Conservation (phyloP, 2,888 invertebrate species). For the Nesidiocoris tenuis region DNA sequence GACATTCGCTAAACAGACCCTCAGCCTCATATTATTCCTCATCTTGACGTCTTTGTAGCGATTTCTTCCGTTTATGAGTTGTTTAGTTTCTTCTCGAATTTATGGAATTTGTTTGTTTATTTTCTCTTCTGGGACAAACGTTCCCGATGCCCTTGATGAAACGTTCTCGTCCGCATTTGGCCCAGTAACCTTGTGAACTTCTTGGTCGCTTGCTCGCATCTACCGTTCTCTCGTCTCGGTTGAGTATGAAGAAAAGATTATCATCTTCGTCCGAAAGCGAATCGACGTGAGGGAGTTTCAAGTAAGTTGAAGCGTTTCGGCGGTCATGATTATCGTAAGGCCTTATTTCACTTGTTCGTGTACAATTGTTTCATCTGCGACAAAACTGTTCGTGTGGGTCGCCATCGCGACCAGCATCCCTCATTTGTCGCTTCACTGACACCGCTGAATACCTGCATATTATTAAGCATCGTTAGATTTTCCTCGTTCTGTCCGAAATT, state of each 20-base stretch:
- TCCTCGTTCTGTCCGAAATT: too few species aligned
- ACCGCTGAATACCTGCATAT: too few species aligned
- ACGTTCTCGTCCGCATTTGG: background rate
- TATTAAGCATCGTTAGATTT: too few species aligned
- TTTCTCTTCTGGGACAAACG: background rate
- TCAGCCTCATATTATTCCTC: background rate
- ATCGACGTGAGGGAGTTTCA: background rate
- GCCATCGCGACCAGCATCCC: too few species aligned
- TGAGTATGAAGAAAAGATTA: background rate
- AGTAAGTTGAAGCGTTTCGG: background rate
- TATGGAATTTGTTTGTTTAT: background rate
- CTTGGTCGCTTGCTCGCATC: too few species aligned
- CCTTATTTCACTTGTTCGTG: too few species aligned
- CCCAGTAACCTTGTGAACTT: background rate
- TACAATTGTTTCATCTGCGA: too few species aligned
- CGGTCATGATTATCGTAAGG: too few species aligned
- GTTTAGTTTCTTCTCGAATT: too few species aligned
- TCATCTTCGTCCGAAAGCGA: background rate
- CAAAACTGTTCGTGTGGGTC: too few species aligned
- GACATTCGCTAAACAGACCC: background rate
- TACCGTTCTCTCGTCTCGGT: background rate
- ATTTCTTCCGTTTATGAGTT: background rate
- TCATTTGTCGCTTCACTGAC: too few species aligned
- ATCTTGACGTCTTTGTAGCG: background rate
- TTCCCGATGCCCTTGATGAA: background rate